A percentile compares a stretch with the other conserved stretches of the same genome.
These are phyloP conservation scores for Metaphire vulgaris DNA, from an alignment of 1,140 invertebrate genomes.

Conservation along the genomic window DNA sequence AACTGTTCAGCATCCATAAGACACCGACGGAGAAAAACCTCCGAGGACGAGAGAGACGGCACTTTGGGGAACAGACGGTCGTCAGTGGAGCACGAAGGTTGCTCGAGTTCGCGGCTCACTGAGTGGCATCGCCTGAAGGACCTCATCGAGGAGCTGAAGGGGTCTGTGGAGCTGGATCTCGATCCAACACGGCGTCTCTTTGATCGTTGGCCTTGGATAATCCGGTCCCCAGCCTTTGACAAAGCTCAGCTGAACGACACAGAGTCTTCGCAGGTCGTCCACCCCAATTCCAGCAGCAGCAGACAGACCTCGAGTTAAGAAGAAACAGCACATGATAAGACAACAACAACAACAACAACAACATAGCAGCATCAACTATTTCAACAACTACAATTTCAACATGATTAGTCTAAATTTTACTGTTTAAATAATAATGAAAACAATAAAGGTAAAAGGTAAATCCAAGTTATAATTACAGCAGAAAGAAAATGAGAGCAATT, in stretches of 20 bases:
- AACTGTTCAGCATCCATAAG: too few species aligned
- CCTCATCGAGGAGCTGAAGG: conserved; percentile 89
- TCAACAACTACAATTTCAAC: too few species aligned
- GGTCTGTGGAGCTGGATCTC: conserved; percentile 90
- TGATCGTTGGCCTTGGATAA: conserved; percentile 90
- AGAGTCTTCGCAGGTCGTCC: conserved; percentile 88
- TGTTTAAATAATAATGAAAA: too few species aligned
- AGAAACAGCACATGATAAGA: background rate
- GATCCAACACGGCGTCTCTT: conserved; percentile 99
- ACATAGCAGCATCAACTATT: background rate
- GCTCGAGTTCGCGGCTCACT: background rate
- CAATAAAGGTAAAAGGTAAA: too few species aligned
- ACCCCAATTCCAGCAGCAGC: conserved; percentile 95
- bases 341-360: background rate
- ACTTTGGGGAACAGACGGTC: too few species aligned
- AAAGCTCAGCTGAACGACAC: conserved; percentile 91
- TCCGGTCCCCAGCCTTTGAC: conserved; percentile 99
- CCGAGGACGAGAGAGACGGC: background rate
- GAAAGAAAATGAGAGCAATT: too few species aligned
- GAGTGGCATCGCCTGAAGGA: conserved; percentile 60
- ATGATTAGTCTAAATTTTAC: too few species aligned
- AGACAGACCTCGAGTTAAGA: conserved; percentile 57
- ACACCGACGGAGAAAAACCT: too few species aligned
- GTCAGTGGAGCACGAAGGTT: background rate
- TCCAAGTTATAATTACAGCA: too few species aligned